These are phyloP conservation scores for Apodemus speciosus DNA, from an alignment of 2,113 vertebrate species.

Conservation along the genomic window DNA sequence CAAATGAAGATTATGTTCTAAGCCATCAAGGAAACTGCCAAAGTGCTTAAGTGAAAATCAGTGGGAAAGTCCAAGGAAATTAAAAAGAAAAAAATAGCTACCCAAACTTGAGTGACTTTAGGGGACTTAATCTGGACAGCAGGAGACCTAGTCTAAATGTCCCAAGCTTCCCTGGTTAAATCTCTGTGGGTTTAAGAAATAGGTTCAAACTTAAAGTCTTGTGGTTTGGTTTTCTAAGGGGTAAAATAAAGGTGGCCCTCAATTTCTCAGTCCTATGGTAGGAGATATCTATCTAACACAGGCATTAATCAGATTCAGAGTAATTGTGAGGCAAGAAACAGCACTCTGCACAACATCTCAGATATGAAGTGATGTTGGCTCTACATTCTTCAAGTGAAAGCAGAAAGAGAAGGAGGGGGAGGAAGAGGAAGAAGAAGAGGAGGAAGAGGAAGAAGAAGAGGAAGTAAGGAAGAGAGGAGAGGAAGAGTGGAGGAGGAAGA, in stretches of 20 bases:
- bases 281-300: background rate
- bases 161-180: background rate
- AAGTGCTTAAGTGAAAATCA: slow-evolving; percentile 21
- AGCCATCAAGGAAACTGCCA: slow-evolving; percentile 8
- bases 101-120: slow-evolving; percentile 32
- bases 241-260: background rate
- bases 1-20: slow-evolving; percentile 1
- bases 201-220: background rate
- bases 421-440: no score
- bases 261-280: background rate
- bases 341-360: background rate
- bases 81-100: background rate
- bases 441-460: no score
- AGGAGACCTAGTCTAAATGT: background rate
- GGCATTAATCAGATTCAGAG: background rate
- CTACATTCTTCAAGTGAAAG: background rate
- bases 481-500: no score
- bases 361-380: background rate
- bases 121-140: background rate
- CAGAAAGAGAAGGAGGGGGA: background rate
- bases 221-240: background rate
- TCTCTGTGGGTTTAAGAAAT: slow-evolving; percentile 36
- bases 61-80: slow-evolving; percentile 6
- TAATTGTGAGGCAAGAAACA: background rate
- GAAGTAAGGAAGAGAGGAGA: no score